Evolutionary conservation across 2,888 invertebrate genomes (phyloP).

Genomic region (Ypsolopha sequella): DNA sequence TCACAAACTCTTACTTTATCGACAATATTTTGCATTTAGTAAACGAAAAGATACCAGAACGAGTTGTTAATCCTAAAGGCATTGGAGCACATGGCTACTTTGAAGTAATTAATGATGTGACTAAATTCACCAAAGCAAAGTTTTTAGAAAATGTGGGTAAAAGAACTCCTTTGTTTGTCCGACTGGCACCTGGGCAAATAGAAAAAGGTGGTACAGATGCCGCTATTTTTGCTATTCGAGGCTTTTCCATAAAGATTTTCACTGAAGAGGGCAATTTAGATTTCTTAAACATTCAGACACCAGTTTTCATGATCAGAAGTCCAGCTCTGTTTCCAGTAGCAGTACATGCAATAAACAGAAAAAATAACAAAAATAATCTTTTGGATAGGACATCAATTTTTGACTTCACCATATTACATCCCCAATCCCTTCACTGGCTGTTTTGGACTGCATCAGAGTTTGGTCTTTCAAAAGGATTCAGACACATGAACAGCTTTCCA

Average conservation of each 20-base stretch:
- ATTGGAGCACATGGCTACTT: constrained; percentile 86
- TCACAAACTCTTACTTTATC: constrained; percentile 52
- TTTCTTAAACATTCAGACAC: constrained; percentile 56
- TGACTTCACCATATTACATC: constrained; percentile 60
- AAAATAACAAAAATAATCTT: constrained; percentile 66
- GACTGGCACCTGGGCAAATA: constrained; percentile 72
- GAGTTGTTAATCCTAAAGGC: constrained; percentile 94
- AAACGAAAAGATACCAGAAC: constrained; percentile 88
- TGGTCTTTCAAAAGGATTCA: constrained; percentile 64
- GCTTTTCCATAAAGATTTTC: constrained; percentile 44
- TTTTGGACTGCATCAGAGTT: constrained; percentile 58
- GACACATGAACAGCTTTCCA: constrained; percentile 68
- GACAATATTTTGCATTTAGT: constrained; percentile 82
- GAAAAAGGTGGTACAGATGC: constrained; percentile 76
- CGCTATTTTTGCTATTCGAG: constrained; percentile 31
- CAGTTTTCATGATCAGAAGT: constrained; percentile 69
- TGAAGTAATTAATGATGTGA: constrained; percentile 84
- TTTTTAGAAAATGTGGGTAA: constrained; percentile 72
- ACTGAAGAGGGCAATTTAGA: constrained; percentile 31
- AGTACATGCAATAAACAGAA: constrained; percentile 58
- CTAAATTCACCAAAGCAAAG: constrained; percentile 69
- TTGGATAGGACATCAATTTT: constrained; percentile 39
- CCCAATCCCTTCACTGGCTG: constrained; percentile 53
- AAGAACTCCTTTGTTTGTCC: constrained; percentile 63
- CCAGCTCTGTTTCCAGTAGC: constrained; percentile 63